phyloP scores from a whole-genome alignment of 2,888 invertebrate species.

The Cataglyphis livida region DNA sequence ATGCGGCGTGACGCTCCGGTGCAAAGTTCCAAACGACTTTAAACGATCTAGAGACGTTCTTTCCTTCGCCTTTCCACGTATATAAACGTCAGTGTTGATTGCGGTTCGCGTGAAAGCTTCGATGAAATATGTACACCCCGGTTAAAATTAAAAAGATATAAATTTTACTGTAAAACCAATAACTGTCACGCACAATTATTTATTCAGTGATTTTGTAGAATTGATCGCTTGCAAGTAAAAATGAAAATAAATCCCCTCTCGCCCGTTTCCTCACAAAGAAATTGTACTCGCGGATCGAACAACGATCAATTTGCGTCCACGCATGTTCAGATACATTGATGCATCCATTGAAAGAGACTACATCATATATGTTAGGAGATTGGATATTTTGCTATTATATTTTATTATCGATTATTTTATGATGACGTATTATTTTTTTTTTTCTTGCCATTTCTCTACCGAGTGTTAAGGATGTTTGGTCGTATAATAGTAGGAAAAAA shows the following conservation, averaged over 20 bases:
- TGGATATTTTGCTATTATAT: neutral
- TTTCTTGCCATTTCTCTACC: neutral
- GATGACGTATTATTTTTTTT: neutral
- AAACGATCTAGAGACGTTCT: neutral
- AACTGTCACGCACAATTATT: neutral
- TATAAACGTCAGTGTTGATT: neutral
- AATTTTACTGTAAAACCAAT: neutral
- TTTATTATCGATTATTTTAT: neutral
- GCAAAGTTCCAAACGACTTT: constrained; percentile 7
- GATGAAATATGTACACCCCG: neutral
- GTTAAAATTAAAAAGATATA: neutral
- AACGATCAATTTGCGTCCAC: neutral
- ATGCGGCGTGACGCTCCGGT: neutral
- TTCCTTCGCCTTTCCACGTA: neutral
- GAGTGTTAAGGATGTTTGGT: too few relatives aligned
- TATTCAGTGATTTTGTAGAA: neutral
- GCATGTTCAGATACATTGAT: neutral
- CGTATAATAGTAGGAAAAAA: too few relatives aligned
- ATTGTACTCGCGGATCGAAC: neutral
- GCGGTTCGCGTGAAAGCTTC: neutral
- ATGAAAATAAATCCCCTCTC: neutral
- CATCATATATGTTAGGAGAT: neutral
- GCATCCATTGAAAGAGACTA: neutral
- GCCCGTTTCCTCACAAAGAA: neutral
- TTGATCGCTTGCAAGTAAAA: neutral